These are phyloP conservation scores for Tipula confusa DNA, from an alignment of 2,888 invertebrate species.

Conservation along the genomic window DNA sequence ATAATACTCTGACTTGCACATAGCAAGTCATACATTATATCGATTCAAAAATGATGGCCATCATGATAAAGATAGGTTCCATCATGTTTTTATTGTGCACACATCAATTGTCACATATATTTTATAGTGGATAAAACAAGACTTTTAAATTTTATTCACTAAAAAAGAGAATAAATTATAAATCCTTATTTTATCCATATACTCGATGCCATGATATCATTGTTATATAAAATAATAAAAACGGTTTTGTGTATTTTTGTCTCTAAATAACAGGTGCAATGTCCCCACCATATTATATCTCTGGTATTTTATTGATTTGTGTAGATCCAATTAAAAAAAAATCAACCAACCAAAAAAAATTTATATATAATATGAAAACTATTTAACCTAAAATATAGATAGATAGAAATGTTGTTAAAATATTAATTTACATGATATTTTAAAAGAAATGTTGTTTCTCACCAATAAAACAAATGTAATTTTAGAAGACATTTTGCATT, in stretches of 20 bases:
- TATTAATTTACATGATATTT: not conserved
- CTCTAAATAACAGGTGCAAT: slow-evolving; percentile 20
- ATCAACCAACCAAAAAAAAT: not conserved
- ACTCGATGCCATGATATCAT: not conserved
- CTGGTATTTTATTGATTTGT: slow-evolving; percentile 25
- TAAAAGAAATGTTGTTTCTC: not conserved
- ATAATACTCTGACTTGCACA: no score
- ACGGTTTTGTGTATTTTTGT: not conserved
- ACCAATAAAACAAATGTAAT: not conserved
- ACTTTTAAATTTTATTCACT: not conserved
- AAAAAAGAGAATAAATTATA: not conserved
- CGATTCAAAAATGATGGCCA: not conserved
- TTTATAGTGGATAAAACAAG: not conserved
- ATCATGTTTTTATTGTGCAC: not conserved
- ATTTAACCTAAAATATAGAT: not conserved
- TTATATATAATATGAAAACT: not conserved
- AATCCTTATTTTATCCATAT: not conserved
- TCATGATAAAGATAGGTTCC: not conserved
- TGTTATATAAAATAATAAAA: not conserved
- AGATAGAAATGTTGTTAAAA: not conserved
- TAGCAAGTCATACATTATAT: not conserved
- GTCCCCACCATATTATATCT: not conserved
- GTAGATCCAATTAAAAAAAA: slow-evolving; percentile 25
- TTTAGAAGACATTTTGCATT: slow-evolving; percentile 25
- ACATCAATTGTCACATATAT: not conserved